These are phyloP conservation scores for Polymixis lichenea DNA, from an alignment of 2,888 invertebrate genomes.

Conservation along the genomic window DNA sequence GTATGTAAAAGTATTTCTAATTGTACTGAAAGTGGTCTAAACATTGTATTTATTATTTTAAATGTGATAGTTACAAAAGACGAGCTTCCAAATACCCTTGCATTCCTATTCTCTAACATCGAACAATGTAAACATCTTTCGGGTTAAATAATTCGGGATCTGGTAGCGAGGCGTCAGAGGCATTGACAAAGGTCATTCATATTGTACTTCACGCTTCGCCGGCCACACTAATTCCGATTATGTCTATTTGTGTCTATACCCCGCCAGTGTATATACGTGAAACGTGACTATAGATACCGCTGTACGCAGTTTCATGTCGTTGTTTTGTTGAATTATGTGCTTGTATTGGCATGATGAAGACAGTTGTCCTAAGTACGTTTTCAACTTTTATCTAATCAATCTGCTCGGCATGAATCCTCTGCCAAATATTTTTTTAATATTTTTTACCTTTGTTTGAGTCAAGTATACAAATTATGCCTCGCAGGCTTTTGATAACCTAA, in stretches of 20 bases:
- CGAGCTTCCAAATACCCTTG: background rate
- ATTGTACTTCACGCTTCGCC: conserved; percentile 84
- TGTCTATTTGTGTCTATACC: conserved; percentile 73
- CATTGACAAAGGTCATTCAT: conserved; percentile 89
- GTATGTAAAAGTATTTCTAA: too few species aligned
- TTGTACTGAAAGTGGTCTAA: background rate
- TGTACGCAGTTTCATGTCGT: background rate
- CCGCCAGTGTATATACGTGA: conserved; percentile 33
- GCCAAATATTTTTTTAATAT: background rate
- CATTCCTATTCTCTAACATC: conserved; percentile 50
- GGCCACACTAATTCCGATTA: conserved; percentile 85
- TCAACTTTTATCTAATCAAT: background rate
- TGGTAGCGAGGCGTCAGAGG: conserved; percentile 77
- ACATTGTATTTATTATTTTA: background rate
- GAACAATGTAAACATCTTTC: conserved; percentile 70
- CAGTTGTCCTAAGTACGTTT: background rate
- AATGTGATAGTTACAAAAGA: background rate
- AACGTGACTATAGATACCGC: conserved; percentile 28
- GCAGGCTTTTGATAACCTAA: background rate
- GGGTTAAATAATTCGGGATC: conserved; percentile 80
- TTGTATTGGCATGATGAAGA: background rate
- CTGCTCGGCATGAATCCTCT: background rate
- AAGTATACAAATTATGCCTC: background rate
- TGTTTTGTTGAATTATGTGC: background rate
- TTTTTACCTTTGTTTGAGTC: background rate